Percentiles rank a stretch among this genome's conserved stretches.
Conservation (phyloP, 2,888 invertebrate species). For the Slavum lentiscoides region DNA sequence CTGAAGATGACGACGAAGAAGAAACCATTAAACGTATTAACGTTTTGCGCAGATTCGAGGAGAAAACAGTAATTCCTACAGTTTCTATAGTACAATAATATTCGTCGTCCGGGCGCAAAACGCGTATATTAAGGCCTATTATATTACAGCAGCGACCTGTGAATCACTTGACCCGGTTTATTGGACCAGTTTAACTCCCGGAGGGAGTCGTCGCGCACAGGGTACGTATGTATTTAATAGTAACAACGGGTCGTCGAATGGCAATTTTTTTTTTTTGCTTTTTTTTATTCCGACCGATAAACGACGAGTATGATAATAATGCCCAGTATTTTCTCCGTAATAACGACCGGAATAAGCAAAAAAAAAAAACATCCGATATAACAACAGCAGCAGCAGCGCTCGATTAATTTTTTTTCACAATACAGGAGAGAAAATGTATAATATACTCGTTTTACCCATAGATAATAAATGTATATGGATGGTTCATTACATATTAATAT, state of each 20-base stretch:
- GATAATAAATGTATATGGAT: too few species aligned
- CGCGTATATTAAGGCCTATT: not conserved
- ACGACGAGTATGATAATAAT: too few species aligned
- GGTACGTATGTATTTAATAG: not conserved
- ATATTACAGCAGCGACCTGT: not conserved
- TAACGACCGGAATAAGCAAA: not conserved
- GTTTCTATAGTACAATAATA: constrained; percentile 20
- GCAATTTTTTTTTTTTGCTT: not conserved
- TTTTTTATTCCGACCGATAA: not conserved
- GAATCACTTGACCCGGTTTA: constrained; percentile 3
- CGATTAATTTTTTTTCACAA: not conserved
- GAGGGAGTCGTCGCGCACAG: not conserved
- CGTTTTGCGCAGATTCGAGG: too few species aligned
- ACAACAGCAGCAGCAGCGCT: too few species aligned
- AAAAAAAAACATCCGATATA: not conserved
- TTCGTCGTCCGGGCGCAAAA: not conserved
- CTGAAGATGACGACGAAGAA: not conserved
- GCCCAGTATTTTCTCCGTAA: too few species aligned
- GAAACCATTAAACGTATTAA: not conserved
- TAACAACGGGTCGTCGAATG: not conserved
- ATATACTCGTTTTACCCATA: not conserved
- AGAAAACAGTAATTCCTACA: too few species aligned
- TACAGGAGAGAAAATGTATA: not conserved
- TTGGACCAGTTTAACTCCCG: not conserved
- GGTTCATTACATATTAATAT: too few species aligned